Evolutionary conservation across 35 echinoderm and acorn worm genomes (phyloP).

Genomic region (Apostichopus californicus): DNA sequence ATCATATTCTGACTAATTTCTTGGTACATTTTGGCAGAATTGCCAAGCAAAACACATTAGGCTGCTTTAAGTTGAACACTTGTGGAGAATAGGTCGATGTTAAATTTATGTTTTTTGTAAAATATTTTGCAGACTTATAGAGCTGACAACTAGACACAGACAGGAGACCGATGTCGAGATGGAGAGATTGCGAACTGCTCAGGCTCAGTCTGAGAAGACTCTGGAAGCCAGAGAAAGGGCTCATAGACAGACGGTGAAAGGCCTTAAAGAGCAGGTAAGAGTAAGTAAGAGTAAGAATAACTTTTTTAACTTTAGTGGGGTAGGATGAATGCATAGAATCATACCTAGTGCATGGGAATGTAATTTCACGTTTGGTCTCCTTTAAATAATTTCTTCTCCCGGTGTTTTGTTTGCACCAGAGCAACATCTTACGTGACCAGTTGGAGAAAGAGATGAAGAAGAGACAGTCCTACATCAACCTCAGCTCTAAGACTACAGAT

Average conservation of each 20-base stretch:
- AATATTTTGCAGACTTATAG: conserved; percentile 79
- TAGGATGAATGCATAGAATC: too few species aligned
- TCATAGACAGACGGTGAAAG: conserved; percentile 92
- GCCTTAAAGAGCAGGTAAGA: conserved; percentile 89
- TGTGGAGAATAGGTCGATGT: too few species aligned
- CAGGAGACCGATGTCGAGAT: conserved; percentile 97
- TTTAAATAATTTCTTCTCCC: background rate
- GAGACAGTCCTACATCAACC: conserved; percentile 86
- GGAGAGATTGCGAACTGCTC: conserved; percentile 85
- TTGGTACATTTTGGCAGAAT: too few species aligned
- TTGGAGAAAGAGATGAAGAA: conserved; percentile 80
- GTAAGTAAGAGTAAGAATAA: too few species aligned
- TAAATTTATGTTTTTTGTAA: background rate
- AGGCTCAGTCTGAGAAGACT: conserved; percentile 90
- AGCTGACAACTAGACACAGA: conserved; percentile 93
- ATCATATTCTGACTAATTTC: too few species aligned
- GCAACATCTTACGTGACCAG: conserved; percentile 80
- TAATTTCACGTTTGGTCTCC: background rate
- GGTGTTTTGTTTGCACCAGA: background rate
- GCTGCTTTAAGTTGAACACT: too few species aligned
- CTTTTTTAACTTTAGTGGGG: too few species aligned
- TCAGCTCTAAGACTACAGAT: conserved; percentile 84
- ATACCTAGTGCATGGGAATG: too few species aligned
- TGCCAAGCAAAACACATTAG: background rate
- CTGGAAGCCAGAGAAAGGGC: conserved; percentile 95